Conservation (phyloP, 1,140 invertebrate genomes). For the Paraescarpia echinospica region DNA sequence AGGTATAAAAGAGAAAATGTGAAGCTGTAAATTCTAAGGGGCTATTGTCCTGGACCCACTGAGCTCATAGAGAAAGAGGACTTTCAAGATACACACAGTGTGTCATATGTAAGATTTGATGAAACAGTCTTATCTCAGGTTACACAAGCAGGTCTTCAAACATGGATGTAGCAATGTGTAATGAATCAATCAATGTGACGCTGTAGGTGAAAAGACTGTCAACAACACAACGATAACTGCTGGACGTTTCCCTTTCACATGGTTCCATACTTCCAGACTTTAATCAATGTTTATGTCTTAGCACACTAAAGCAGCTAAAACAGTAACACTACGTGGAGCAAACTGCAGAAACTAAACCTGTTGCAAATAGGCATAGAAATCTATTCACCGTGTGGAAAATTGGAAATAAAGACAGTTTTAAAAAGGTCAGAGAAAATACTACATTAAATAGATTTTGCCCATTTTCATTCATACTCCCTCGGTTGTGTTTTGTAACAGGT, state of each 20-base stretch:
- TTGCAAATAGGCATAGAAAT: neutral
- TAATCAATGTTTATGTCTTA: neutral
- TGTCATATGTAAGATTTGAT: neutral
- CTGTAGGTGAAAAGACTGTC: neutral
- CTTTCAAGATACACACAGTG: neutral
- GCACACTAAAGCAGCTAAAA: neutral
- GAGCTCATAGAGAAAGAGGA: neutral
- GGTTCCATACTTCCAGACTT: too few relatives aligned
- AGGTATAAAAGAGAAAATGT: too few relatives aligned
- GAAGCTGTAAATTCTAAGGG: too few relatives aligned
- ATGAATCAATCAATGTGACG: neutral
- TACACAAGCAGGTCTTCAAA: neutral
- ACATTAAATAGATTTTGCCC: too few relatives aligned
- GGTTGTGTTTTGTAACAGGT: too few relatives aligned
- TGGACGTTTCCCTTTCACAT: neutral
- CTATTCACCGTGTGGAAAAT: too few relatives aligned
- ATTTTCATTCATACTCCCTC: too few relatives aligned
- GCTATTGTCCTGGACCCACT: too few relatives aligned
- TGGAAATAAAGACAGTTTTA: too few relatives aligned
- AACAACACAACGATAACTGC: too few relatives aligned
- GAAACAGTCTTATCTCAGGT: neutral
- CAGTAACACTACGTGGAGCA: neutral
- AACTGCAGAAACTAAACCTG: neutral
- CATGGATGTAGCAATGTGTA: neutral
- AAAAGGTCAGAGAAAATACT: too few relatives aligned